phyloP scores from a whole-genome alignment of 1,140 invertebrate genomes.

The Brachionus plicatilis region DNA sequence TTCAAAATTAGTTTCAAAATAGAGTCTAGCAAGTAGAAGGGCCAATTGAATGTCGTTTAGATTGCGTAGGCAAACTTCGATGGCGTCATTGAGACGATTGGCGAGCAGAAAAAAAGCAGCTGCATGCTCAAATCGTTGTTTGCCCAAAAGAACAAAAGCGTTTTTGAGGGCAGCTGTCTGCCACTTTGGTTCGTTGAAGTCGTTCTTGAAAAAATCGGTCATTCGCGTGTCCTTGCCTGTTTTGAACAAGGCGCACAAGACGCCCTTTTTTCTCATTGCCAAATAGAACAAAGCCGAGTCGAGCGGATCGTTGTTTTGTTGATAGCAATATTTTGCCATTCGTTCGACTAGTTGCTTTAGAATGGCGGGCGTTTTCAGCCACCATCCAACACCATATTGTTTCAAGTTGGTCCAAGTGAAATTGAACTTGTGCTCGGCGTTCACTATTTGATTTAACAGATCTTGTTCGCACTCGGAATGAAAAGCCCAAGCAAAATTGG shows the following conservation, averaged over 20 bases:
- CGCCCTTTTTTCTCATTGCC: slow-evolving; percentile 94
- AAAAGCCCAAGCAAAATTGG: slow-evolving; percentile 96
- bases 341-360: slow-evolving; percentile 82
- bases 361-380: slow-evolving; percentile 79
- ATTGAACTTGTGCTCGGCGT: neutral
- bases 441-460: slow-evolving; percentile 69
- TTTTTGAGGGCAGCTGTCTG: slow-evolving; percentile 94
- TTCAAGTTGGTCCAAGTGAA: slow-evolving; percentile 80
- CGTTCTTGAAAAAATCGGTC: slow-evolving; percentile 88
- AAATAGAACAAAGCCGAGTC: slow-evolving; percentile 95
- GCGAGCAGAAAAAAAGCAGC: slow-evolving; percentile 82
- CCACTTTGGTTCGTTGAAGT: slow-evolving; percentile 87
- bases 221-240: slow-evolving; percentile 78
- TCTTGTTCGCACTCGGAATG: slow-evolving; percentile 97
- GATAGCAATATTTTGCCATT: slow-evolving; percentile 82
- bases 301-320: slow-evolving; percentile 80
- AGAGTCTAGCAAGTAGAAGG: slow-evolving; percentile 82
- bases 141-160: slow-evolving; percentile 87
- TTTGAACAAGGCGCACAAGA: slow-evolving; percentile 89
- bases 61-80: slow-evolving; percentile 85
- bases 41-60: slow-evolving; percentile 92
- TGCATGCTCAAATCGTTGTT: slow-evolving; percentile 78
- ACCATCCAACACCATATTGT: slow-evolving; percentile 91
- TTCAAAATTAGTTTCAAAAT: slow-evolving; percentile 53
- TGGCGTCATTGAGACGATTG: slow-evolving; percentile 83